Percentiles rank a stretch among this genome's conserved stretches.
phyloP scores from a whole-genome alignment of 2,888 invertebrate species.

The Biston betularia region DNA sequence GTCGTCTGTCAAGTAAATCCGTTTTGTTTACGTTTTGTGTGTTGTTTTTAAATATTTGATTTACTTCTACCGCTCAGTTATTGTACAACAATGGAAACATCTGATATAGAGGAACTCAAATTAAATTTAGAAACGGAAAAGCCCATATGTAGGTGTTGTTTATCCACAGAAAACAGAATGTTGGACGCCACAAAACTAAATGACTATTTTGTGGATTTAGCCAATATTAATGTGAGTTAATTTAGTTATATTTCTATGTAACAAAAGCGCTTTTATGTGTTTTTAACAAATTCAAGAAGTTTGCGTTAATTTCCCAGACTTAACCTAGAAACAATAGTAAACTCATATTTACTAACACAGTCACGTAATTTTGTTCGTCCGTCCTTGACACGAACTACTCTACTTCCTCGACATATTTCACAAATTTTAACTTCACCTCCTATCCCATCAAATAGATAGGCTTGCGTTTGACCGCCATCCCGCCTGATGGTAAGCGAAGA shows the following conservation, averaged over 20 bases:
- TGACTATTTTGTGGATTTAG: constrained; percentile 62
- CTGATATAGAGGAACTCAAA: constrained; percentile 48
- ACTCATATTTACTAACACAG: too few relatives aligned
- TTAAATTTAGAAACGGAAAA: constrained; percentile 50
- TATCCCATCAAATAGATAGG: too few relatives aligned
- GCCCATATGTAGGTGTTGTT: constrained; percentile 72
- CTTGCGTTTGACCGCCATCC: too few relatives aligned
- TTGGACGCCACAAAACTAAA: constrained; percentile 47
- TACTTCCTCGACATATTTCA: too few relatives aligned
- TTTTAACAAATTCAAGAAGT: not conserved
- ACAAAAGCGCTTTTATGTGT: not conserved
- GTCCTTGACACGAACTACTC: too few relatives aligned
- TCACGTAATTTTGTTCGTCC: too few relatives aligned
- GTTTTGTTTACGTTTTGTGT: constrained; percentile 1
- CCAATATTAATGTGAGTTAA: constrained; percentile 67
- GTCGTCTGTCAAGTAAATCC: not conserved
- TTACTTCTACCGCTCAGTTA: not conserved
- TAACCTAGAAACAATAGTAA: not conserved
- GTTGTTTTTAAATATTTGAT: not conserved
- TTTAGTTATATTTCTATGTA: not conserved
- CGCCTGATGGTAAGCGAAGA: too few relatives aligned
- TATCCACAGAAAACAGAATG: constrained; percentile 64
- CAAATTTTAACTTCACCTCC: too few relatives aligned
- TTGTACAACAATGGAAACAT: constrained; percentile 27
- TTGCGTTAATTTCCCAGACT: not conserved